These are phyloP conservation scores for Acholoe squamosa DNA, from an alignment of 2,888 invertebrate genomes.

Conservation along the genomic window DNA sequence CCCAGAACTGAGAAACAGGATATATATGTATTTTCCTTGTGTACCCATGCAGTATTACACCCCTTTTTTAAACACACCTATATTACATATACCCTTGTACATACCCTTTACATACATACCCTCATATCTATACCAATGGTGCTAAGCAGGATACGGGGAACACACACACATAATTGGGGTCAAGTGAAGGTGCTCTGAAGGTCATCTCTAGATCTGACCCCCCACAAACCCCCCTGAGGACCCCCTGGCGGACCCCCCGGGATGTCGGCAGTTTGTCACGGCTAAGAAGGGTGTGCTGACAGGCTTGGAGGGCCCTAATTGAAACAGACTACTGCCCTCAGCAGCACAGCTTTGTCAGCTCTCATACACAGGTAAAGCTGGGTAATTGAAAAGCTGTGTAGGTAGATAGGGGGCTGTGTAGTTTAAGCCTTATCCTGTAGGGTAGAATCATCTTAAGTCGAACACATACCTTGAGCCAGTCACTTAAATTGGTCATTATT, in stretches of 20 bases:
- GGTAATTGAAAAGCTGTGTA: neutral
- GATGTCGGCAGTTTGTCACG: neutral
- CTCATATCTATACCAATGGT: neutral
- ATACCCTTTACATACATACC: no score
- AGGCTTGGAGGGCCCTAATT: neutral
- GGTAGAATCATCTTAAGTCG: no score
- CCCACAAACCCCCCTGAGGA: neutral
- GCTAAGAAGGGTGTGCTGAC: neutral
- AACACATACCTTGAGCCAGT: no score
- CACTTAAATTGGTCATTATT: no score
- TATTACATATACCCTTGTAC: no score
- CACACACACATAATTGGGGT: neutral
- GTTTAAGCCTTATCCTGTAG: no score
- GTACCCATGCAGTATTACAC: no score
- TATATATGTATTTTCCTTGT: no score
- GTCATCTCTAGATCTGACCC: slow-evolving; percentile 23
- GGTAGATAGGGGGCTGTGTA: neutral
- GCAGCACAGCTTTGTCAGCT: neutral
- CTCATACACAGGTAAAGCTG: neutral
- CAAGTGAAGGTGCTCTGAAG: slow-evolving; percentile 1
- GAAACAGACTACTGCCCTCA: slow-evolving; percentile 2
- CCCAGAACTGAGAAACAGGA: no score
- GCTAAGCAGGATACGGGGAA: neutral
- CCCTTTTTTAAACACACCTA: no score
- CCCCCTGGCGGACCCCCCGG: neutral